A percentile compares a stretch with the other conserved stretches of the same genome.
phyloP scores from a whole-genome alignment of 2,113 vertebrate species.

The Apaloderma vittatum region DNA sequence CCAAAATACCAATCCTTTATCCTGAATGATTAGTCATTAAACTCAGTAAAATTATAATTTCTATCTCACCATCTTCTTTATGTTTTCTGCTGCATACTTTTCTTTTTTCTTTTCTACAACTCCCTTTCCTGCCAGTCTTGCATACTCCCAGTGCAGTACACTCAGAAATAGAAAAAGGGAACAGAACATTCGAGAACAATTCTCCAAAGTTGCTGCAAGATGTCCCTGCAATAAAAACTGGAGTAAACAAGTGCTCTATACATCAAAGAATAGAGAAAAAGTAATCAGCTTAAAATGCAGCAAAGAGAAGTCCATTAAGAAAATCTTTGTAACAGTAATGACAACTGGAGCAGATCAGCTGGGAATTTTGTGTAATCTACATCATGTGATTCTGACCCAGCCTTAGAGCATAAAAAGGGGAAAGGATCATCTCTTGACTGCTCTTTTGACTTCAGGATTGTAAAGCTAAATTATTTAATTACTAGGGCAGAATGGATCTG shows the following conservation, averaged over 20 bases:
- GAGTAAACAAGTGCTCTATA: not conserved
- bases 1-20: not conserved
- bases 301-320: not conserved
- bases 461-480: not conserved
- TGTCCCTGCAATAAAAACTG: not conserved
- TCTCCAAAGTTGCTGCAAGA: not conserved
- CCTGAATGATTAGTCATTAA: not conserved
- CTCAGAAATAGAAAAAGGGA: not conserved
- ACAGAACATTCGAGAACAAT: not conserved
- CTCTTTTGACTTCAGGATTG: not conserved
- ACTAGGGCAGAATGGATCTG: not conserved
- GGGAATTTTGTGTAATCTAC: not conserved
- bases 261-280: not conserved
- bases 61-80: not conserved
- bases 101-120: not conserved
- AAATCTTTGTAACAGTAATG: not conserved
- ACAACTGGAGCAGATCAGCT: not conserved
- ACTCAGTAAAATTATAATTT: not conserved
- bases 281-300: not conserved
- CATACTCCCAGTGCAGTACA: not conserved
- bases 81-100: not conserved
- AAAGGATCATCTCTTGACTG: not conserved
- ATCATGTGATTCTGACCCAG: not conserved
- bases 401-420: not conserved
- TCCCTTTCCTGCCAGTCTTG: not conserved